These are phyloP conservation scores for Epizoanthus illoricatus DNA, from an alignment of 92 coral and sea anemone species.

Conservation along the genomic window DNA sequence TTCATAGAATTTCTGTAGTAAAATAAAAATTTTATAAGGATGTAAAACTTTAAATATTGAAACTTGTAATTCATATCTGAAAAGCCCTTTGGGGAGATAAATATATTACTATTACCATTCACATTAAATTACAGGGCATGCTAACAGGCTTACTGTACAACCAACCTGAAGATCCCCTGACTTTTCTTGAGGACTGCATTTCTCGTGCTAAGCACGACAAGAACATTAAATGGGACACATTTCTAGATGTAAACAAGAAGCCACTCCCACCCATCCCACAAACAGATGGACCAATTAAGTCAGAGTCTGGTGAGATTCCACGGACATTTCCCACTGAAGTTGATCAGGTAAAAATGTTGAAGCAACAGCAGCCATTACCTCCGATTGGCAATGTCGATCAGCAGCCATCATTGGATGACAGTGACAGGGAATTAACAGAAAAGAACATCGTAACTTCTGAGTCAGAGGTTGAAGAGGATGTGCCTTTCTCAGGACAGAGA, in stretches of 20 bases:
- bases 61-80: no score
- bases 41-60: no score
- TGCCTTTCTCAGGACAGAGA: conserved; percentile 87
- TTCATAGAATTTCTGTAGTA: no score
- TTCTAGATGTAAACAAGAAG: conserved; percentile 84
- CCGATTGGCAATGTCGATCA: conserved; percentile 60
- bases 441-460: conserved; percentile 65
- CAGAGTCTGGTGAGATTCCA: conserved; percentile 71
- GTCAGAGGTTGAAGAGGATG: conserved; percentile 67
- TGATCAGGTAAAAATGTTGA: conserved; percentile 62
- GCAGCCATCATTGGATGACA: conserved; percentile 48
- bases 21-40: background rate
- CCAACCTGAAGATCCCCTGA: conserved; percentile 89
- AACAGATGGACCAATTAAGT: conserved; percentile 85
- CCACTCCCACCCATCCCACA: conserved; percentile 97
- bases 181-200: conserved; percentile 81
- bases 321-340: conserved; percentile 88
- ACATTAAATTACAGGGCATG: conserved; percentile 72
- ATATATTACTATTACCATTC: background rate
- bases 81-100: no score
- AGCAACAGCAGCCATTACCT: conserved; percentile 76
- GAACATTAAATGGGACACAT: conserved; percentile 89
- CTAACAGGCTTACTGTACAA: conserved; percentile 93
- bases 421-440: conserved; percentile 73
- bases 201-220: conserved; percentile 80